Evolutionary conservation across 2,888 invertebrate genomes (phyloP), one percentile per base, ranked within the genome.

Genomic region (Argynnis bischoffii): DNA sequence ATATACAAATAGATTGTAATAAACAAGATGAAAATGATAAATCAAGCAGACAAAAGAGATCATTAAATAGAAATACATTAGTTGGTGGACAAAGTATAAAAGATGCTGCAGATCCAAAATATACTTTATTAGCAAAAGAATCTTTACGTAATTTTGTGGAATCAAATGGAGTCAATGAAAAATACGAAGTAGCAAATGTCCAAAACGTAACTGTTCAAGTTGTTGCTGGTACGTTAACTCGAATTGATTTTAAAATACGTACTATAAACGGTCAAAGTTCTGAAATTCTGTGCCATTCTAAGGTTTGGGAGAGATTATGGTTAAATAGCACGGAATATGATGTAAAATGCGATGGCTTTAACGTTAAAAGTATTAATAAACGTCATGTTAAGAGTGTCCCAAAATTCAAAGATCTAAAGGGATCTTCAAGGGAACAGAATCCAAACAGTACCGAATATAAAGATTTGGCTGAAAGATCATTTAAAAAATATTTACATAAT

Each of bases 301-400:
- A 82, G 46, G 86, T 95, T 50, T 95, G 94, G 95, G 92, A 94
- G 26, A 89, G 87, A 63, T 85, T 92, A 0, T 95, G 95, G 95
- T 51, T 93, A 16, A 72, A 79, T 0, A 85, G 84, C 1, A 84
- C 85, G 72, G 81, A 93, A 57, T 76, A 80, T n/a, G 59, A 70
- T 4, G 79, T 79, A 0, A 61, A 60, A 3, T 81, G 81, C 41
- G 59, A 66, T 55, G 54, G 73, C n/a, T 63, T 16, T 46, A 53
- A 66, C 50, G 48, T 53, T 56, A 50, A 68, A 47, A 21, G 21
- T 31, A 67, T 70, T 51, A 53, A 35, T 6, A 75, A 74, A 54
- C 68, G 75, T 15, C 47, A 70, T 13, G 3, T 71, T 11, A n/a
- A 51, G 1, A 80, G 81, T 11, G 71, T 71, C 15, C 1, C 8